Conservation (phyloP, 2,797 vertebrate species). For the Microctenopoma steveboyesi region DNA sequence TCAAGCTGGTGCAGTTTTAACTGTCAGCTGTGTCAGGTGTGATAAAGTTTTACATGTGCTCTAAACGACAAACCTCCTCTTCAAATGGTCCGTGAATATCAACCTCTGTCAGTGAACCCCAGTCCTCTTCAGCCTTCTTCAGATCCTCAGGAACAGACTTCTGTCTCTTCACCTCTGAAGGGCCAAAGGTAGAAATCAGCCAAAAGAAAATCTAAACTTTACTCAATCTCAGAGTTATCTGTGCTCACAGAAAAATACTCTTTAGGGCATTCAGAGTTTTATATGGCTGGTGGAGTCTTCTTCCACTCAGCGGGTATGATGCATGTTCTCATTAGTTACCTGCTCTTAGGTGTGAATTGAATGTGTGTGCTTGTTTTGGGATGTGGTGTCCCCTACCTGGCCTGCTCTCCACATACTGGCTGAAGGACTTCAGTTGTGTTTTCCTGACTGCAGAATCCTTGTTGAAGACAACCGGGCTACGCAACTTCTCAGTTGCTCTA, state of each 20-base stretch:
- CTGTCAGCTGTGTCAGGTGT: not conserved
- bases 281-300: not conserved
- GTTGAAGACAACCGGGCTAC: constrained; percentile 94
- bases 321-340: not conserved
- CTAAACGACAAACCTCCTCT: constrained; percentile 90
- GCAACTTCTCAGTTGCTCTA: constrained; percentile 90
- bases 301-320: not conserved
- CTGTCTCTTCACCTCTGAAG: constrained; percentile 95
- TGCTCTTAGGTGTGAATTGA: constrained; percentile 8
- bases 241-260: not conserved
- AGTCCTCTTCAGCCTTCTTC: constrained; percentile 90
- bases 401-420: constrained; percentile 95
- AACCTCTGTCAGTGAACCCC: constrained; percentile 86
- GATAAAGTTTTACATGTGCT: not conserved
- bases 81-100: constrained; percentile 91
- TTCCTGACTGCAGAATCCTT: constrained; percentile 95
- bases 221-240: not conserved
- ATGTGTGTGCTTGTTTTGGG: constrained; percentile 13
- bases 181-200: constrained; percentile 17
- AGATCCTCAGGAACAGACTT: constrained; percentile 95
- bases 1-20: not conserved
- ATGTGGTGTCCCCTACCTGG: constrained; percentile 85
- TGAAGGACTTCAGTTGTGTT: constrained; percentile 98
- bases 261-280: not conserved
- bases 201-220: not conserved